Evolutionary conservation across 1,140 invertebrate genomes (phyloP), one percentile per base, ranked within the genome.

Genomic region (Geopemphigus sp.): DNA sequence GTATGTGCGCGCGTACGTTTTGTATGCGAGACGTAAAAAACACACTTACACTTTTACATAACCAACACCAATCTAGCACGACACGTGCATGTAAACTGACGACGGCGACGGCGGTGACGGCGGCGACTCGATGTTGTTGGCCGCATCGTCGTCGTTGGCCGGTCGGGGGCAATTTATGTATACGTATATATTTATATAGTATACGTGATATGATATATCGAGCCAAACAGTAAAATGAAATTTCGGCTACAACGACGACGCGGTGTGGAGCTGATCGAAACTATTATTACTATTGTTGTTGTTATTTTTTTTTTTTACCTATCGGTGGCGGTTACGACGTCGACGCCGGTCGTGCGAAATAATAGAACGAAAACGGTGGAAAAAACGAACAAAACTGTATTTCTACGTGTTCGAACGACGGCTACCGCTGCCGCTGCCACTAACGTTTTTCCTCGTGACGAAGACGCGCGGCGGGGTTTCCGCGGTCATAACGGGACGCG

Each of bases 41-140:
- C 8, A 61, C 6, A 17, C 59, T 8, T 24, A 14, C 24, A 47
- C 32, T 22, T 19, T 6, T 12, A 29, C 14, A 61, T 26, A 39
- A n/a, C 6, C 14, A 1, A 68, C 4, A 57, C 73, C 22, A 17
- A 12, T 50, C 57, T 15, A 57, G 74, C 26, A 63, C 56, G 57
- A 47, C 74, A 78, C 74, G 74, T 78, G 74, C 74, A 39, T 39
- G 74, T 45, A 24, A 26, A 78, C 74, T 78, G 74, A 22, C 73
- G 22, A 17, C 66, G 22, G 1, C 11, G 26, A n/a, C 47, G 5
- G 47, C 47, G 39, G 39, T 11, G 61, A 8, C 4, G 32, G 17
- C 8, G 63, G n/a, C 10, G 39, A 19, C n/a, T n/a, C n/a, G n/a
- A n/a, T n/a, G n/a, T n/a, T n/a, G n/a, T n/a, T n/a, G n/a, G n/a